Evolutionary conservation across 2,888 invertebrate genomes (phyloP).

Genomic region (Sisyra terminalis): DNA sequence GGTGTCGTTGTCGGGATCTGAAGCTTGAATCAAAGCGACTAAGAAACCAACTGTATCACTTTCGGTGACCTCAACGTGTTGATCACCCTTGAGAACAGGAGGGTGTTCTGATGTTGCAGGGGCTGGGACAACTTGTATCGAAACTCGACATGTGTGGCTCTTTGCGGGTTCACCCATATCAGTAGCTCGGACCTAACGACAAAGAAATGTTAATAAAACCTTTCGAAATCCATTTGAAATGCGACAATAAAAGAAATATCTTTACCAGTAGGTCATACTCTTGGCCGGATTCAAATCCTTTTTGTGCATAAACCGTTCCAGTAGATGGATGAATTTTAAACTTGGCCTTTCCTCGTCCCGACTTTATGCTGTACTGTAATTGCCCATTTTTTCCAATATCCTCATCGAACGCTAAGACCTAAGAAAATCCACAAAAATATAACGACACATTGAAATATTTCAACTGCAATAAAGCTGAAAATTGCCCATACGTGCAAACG

Average conservation of each 20-base stretch:
- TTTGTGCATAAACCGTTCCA: slow-evolving; percentile 66
- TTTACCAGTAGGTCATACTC: slow-evolving; percentile 47
- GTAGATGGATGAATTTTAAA: slow-evolving; percentile 69
- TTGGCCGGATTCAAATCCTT: slow-evolving; percentile 49
- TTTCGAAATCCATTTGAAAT: background rate
- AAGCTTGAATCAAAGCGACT: slow-evolving; percentile 70
- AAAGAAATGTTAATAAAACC: background rate
- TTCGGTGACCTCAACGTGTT: slow-evolving; percentile 62
- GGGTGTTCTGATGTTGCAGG: slow-evolving; percentile 43
- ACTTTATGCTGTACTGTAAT: slow-evolving; percentile 65
- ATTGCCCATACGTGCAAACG: too few relatives aligned
- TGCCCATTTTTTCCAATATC: slow-evolving; percentile 71
- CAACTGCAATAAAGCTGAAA: too few relatives aligned
- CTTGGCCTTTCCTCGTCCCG: slow-evolving; percentile 59
- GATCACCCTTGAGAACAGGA: slow-evolving; percentile 40
- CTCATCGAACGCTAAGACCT: slow-evolving; percentile 70
- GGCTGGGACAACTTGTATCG: slow-evolving; percentile 45
- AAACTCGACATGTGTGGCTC: slow-evolving; percentile 58
- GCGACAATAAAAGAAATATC: background rate
- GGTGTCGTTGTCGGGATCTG: slow-evolving; percentile 70
- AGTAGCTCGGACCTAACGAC: slow-evolving; percentile 53
- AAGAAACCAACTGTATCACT: slow-evolving; percentile 76
- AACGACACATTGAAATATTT: too few relatives aligned
- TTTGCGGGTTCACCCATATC: slow-evolving; percentile 63
- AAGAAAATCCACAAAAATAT: slow-evolving; percentile 11